Evolutionary conservation across 2,113 vertebrate genomes (phyloP).

Genomic region (Upupa epops): DNA sequence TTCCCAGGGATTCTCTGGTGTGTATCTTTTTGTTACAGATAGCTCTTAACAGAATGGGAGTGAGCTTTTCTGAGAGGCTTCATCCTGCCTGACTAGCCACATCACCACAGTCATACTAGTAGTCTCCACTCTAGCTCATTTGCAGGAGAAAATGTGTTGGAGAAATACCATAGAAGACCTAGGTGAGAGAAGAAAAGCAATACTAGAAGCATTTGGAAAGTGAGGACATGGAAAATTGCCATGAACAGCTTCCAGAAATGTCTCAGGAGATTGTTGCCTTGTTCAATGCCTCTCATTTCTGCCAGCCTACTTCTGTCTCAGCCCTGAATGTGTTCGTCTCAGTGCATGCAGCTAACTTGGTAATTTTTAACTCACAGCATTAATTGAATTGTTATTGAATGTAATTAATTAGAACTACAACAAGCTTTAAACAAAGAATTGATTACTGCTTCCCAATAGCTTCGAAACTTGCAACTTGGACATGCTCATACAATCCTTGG

Average conservation of each 20-base stretch:
- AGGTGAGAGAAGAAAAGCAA: neutral
- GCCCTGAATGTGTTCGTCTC: neutral
- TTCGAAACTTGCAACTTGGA: neutral
- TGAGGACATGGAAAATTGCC: neutral
- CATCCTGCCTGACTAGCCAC: neutral
- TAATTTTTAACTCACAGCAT: conserved; percentile 61
- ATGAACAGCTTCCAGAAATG: conserved; percentile 42
- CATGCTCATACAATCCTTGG: neutral
- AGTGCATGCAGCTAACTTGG: neutral
- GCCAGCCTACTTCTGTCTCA: conserved; percentile 41
- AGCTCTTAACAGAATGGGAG: neutral
- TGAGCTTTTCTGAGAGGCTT: neutral
- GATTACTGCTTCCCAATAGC: conserved; percentile 5
- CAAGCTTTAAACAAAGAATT: conserved; percentile 19
- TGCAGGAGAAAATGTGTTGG: neutral
- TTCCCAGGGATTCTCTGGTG: neutral
- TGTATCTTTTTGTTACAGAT: neutral
- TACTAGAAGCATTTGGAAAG: neutral
- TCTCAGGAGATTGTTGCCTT: neutral
- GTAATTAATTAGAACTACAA: conserved; percentile 59
- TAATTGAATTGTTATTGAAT: conserved; percentile 58
- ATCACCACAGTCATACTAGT: neutral
- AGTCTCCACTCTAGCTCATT: neutral
- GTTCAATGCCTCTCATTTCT: conserved; percentile 31
- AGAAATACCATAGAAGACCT: neutral